Conservation (phyloP, 2,113 vertebrate genomes). For the Monopterus albus region DNA sequence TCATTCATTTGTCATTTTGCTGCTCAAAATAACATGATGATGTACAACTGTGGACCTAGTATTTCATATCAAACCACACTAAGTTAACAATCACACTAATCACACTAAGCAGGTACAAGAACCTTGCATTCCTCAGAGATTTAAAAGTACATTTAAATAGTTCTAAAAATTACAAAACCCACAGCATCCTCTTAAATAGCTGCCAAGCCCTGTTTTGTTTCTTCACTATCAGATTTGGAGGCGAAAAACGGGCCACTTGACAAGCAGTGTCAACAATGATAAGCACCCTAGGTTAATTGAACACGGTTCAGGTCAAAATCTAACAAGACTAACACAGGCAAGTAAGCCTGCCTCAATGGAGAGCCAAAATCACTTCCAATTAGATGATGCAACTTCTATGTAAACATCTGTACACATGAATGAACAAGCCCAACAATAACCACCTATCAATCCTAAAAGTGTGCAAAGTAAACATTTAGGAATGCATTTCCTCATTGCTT, state of each 20-base stretch:
- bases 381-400: conserved; percentile 14
- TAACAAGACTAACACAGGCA: conserved; percentile 36
- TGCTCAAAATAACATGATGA: neutral
- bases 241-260: conserved; percentile 20
- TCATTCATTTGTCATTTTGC: neutral
- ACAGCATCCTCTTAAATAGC: neutral
- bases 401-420: conserved; percentile 39
- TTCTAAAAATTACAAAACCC: neutral
- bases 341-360: conserved; percentile 7
- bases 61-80: neutral
- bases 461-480: conserved; percentile 15
- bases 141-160: neutral
- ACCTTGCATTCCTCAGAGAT: neutral
- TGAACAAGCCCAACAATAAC: conserved; percentile 2
- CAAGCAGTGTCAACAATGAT: conserved; percentile 15
- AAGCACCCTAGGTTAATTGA: conserved; percentile 41
- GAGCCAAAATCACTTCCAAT: conserved; percentile 51
- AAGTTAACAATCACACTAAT: neutral
- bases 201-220: neutral
- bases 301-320: conserved; percentile 37
- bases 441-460: neutral
- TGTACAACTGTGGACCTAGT: neutral
- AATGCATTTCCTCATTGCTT: neutral
- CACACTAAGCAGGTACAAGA: neutral
- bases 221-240: neutral